Conservation (phyloP, 2,797 vertebrate species). For the Rachycentron canadum region DNA sequence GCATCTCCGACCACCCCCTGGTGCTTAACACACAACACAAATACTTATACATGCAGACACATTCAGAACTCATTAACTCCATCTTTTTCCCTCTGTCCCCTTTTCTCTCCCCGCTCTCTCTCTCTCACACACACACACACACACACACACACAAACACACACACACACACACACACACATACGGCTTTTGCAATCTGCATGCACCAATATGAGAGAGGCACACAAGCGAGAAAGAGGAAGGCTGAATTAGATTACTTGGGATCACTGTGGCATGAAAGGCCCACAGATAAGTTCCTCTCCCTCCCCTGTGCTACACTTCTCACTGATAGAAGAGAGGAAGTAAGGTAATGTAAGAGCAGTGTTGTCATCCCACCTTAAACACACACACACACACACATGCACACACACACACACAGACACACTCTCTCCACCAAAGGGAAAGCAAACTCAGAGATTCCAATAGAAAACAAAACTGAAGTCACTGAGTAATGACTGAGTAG, state of each 20-base stretch:
- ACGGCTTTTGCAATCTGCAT: conserved; percentile 75
- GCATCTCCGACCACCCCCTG: conserved; percentile 22
- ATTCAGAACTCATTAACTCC: conserved; percentile 74
- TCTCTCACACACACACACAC: not conserved
- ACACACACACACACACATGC: not conserved
- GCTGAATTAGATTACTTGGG: conserved; percentile 82
- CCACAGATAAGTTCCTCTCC: conserved; percentile 77
- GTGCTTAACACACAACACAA: conserved; percentile 63
- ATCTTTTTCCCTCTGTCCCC: conserved; percentile 55
- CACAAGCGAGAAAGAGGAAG: conserved; percentile 78
- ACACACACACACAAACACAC: conserved; percentile 19
- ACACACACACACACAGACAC: not conserved
- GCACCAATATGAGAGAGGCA: conserved; percentile 77
- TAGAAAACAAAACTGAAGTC: conserved; percentile 44
- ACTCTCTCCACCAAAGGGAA: conserved; percentile 35
- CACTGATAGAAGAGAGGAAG: conserved; percentile 68
- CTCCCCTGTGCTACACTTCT: conserved; percentile 59
- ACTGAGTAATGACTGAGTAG: conserved; percentile 17
- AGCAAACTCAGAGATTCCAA: conserved; percentile 62
- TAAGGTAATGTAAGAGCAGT: conserved; percentile 76
- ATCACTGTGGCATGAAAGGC: conserved; percentile 84
- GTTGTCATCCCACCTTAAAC: conserved; percentile 39
- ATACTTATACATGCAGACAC: conserved; percentile 69
- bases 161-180: conserved; percentile 8
- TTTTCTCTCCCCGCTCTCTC: conserved; percentile 25